Evolutionary conservation across 2,888 invertebrate species (phyloP), one percentile per base, ranked within the genome.

Genomic region (Drosophila nr. fundita): DNA sequence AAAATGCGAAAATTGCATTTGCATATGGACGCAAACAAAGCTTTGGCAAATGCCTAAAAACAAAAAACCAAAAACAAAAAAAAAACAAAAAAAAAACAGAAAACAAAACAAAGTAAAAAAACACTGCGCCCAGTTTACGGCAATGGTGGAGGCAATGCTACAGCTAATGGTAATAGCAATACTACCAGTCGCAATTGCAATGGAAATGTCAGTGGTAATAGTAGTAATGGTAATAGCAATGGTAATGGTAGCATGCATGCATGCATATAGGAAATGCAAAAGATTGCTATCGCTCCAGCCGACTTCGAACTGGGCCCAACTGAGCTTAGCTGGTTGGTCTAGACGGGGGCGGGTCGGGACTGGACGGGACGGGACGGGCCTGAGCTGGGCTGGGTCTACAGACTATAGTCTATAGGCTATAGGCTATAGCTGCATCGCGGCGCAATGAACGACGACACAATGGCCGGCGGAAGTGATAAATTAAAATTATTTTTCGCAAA

Each of bases 401-500:
- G 38, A 21, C 49, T 49, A 29, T 24, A 45, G 45, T 24, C 45
- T 24, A 45, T 45, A 45, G 38, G 27, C 54, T 27, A 54, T 38
- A 54, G 36, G 54, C 36, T 36, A 52, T 49, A 45, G 42, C 66
- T 66, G 65, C 65, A 66, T n/a, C 61, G 32, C 67, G 55, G 73
- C 73, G 68, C 79, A 79, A 76, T 70, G 83, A 76, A 72, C 78
- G 79, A 88, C 88, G 88, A 85, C 85, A 85, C 87, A 87, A 87
- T 87, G 87, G 87, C 89, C 87, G 87, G 55, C 87, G 87, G 87
- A 87, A 89, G 87, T 89, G 88, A 89, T 87, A 87, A 87, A 87
- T 87, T 89, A 89, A 87, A 87, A 89, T 87, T 89, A 89, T 87
- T 87, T 87, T 89, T 87, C 88, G 89, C 86, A 89, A 36, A 89